These are phyloP conservation scores for Conistra vaccinii DNA, from an alignment of 2,888 invertebrate genomes.

Conservation along the genomic window DNA sequence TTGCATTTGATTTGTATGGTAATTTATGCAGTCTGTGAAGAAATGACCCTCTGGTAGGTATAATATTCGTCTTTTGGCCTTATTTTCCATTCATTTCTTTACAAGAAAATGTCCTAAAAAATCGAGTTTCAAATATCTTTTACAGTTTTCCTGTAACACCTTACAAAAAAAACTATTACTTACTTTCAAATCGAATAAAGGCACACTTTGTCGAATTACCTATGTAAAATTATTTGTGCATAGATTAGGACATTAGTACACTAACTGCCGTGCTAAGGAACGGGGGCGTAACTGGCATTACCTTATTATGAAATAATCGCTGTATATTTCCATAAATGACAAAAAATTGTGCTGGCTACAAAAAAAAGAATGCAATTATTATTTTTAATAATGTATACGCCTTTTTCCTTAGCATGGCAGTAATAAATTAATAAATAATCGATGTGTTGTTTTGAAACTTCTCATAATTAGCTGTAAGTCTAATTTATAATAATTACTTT, in stretches of 20 bases:
- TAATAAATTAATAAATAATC: too few species aligned
- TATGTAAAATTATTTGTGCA: conserved; percentile 12
- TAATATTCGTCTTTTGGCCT: background rate
- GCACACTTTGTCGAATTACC: conserved; percentile 1
- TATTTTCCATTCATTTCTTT: background rate
- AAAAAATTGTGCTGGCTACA: background rate
- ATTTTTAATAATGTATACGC: background rate
- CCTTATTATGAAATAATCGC: background rate
- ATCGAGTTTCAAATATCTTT: conserved; percentile 3
- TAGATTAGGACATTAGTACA: conserved; percentile 19
- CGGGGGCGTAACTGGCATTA: background rate
- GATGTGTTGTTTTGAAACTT: conserved; percentile 62
- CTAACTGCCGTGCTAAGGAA: conserved; percentile 9
- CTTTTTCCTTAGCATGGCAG: conserved; percentile 17
- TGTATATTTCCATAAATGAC: too few species aligned
- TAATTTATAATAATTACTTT: conserved; percentile 63
- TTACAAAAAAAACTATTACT: background rate
- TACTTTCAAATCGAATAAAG: conserved; percentile 5
- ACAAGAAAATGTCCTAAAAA: background rate
- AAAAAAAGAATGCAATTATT: background rate
- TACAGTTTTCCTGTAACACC: background rate
- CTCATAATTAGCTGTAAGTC: conserved; percentile 66
- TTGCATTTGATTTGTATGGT: background rate
- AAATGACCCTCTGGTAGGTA: too few species aligned
- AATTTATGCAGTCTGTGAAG: too few species aligned